Evolutionary conservation across 2,113 vertebrate genomes (phyloP), one percentile per base, ranked within the genome.

Genomic region (Glaucidium brasilianum): DNA sequence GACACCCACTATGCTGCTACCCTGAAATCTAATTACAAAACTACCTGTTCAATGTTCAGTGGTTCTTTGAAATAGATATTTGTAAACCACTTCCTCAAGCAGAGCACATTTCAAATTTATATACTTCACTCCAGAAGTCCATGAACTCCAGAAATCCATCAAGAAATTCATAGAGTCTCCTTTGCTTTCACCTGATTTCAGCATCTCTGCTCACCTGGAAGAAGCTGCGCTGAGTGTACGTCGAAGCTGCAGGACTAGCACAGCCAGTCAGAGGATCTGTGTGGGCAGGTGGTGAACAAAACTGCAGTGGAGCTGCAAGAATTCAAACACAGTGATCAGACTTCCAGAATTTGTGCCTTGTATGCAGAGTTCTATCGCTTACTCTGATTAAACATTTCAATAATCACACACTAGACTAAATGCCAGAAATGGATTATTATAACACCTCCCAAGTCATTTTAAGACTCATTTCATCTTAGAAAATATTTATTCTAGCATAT

Each of bases 161-260:
- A 45, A 45, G 43, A 45, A 45, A 45, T 45, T 45, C 43, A 45
- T 8, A 45, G 7, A 45, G 23, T 5, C 21, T 66, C 49, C 39
- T 39, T 34, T 1, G 6, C 68, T 56, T 5, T n/a, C 60, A 8
- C 26, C 67, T 27, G 49, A 2, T 39, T 17, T 5, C 39, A 63
- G 15, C 7, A 22, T 12, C 71, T 63, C 26, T 37, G 73, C 97
- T 96, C 63, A 98, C 99, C 98, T 98, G 98, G 87, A 97, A 98
- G 95, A 97, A 98, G 92, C 78, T 95, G 92, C 96, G 97, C 63
- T 95, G 94, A 53, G 97, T 73, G 63, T 96, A 97, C 3, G 92
- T 82, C 10, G 95, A 95, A 89, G 97, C 80, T 37, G 96, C 64
- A 72, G 98, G 97, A 60, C 97, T 66, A 32, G 93, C 94, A 93